Conservation (phyloP, 2,797 vertebrate species). For the Siniperca scherzeri region DNA sequence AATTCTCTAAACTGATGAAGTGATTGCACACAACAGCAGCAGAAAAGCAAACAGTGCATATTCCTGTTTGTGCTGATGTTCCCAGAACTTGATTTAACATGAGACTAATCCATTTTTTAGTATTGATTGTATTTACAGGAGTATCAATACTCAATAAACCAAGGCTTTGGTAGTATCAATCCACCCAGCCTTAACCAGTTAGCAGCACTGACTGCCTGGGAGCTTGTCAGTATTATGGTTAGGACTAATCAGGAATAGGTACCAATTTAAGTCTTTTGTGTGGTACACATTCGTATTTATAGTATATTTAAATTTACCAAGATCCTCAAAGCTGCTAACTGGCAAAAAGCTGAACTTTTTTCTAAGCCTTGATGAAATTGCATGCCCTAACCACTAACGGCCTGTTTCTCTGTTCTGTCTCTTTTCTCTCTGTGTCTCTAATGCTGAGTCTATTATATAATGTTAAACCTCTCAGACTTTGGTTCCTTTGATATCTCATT, state of each 20-base stretch:
- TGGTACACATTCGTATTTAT: neutral
- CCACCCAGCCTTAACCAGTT: neutral
- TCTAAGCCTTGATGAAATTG: neutral
- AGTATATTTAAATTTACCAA: neutral
- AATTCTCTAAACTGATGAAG: neutral
- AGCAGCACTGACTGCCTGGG: neutral
- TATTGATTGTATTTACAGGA: neutral
- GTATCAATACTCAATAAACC: neutral
- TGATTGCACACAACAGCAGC: neutral
- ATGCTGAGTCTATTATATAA: neutral
- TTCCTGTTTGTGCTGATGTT: neutral
- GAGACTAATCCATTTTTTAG: neutral
- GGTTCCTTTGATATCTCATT: neutral
- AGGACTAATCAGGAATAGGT: neutral
- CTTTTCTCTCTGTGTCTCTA: neutral
- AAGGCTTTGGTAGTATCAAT: neutral
- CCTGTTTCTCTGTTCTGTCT: neutral
- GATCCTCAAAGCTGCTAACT: neutral
- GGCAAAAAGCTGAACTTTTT: neutral
- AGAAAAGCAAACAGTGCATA: neutral
- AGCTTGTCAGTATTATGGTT: neutral
- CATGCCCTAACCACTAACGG: too few relatives aligned
- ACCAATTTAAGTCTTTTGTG: neutral
- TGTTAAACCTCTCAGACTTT: constrained; percentile 8
- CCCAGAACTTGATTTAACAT: neutral